Conservation (phyloP, 1,140 invertebrate species). For the Lutraria rhynchaena region DNA sequence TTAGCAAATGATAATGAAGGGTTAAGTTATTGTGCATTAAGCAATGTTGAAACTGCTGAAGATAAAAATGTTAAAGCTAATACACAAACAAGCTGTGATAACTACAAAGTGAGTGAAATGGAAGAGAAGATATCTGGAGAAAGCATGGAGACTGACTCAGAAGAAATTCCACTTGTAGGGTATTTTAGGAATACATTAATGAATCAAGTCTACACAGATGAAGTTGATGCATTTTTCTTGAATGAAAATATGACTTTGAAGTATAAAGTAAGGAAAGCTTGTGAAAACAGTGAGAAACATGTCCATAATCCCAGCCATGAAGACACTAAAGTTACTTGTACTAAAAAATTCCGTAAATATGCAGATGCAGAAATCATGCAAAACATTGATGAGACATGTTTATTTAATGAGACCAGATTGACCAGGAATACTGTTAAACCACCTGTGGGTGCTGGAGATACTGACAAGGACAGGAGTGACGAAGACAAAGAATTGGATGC, state of each 20-base stretch:
- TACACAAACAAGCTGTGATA: background rate
- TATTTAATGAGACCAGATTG: constrained; percentile 26
- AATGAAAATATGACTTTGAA: constrained; percentile 6
- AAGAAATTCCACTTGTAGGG: background rate
- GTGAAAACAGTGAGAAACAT: background rate
- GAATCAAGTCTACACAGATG: constrained; percentile 41
- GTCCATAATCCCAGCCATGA: background rate
- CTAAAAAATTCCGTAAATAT: constrained; percentile 22
- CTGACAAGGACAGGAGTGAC: background rate
- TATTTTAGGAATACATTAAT: constrained; percentile 48
- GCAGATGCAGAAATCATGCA: constrained; percentile 54
- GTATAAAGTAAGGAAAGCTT: background rate
- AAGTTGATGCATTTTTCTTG: constrained; percentile 41
- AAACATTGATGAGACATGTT: constrained; percentile 50
- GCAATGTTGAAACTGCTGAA: background rate
- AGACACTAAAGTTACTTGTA: background rate
- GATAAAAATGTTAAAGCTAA: background rate
- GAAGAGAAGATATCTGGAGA: background rate
- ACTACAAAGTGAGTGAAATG: background rate
- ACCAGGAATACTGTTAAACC: constrained; percentile 15
- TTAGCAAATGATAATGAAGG: background rate
- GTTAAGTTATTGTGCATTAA: background rate
- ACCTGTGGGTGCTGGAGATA: background rate
- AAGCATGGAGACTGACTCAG: no score
- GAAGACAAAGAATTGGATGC: constrained; percentile 9